Evolutionary conservation across 2,888 invertebrate species (phyloP).

Genomic region (Apantesis nais): DNA sequence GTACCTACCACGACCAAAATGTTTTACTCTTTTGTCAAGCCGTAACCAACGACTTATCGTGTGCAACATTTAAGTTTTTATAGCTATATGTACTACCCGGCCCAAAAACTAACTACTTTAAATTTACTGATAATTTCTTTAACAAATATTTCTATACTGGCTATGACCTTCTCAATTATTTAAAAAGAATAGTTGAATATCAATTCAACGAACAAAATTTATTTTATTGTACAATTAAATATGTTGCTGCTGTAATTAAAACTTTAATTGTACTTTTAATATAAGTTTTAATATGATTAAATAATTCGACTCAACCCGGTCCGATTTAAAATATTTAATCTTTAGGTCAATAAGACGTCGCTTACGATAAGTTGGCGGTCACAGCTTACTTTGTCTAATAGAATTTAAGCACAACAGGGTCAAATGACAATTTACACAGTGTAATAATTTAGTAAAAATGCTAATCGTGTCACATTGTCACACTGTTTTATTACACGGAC

Average conservation of each 20-base stretch:
- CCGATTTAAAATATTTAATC: background rate
- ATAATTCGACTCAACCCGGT: background rate
- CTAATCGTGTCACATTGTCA: background rate
- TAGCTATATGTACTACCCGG: too few relatives aligned
- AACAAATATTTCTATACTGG: background rate
- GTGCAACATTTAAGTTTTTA: background rate
- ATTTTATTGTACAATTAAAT: background rate
- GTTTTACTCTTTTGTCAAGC: conserved; percentile 3
- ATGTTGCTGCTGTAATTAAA: background rate
- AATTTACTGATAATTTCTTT: too few relatives aligned
- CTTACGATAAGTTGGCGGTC: background rate
- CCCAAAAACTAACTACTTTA: too few relatives aligned
- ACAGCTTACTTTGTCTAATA: background rate
- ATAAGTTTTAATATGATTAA: background rate
- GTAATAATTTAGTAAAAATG: background rate
- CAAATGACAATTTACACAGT: background rate
- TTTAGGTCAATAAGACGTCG: background rate
- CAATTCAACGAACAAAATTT: background rate
- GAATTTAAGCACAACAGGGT: background rate
- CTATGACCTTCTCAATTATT: too few relatives aligned
- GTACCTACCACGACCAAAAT: conserved; percentile 22
- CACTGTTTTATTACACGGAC: background rate
- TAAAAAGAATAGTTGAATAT: background rate
- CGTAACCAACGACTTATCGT: background rate
- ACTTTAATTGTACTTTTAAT: background rate